Evolutionary conservation across 2,113 vertebrate genomes (phyloP), one percentile per base, ranked within the genome.

Genomic region (Micronisus gabar): DNA sequence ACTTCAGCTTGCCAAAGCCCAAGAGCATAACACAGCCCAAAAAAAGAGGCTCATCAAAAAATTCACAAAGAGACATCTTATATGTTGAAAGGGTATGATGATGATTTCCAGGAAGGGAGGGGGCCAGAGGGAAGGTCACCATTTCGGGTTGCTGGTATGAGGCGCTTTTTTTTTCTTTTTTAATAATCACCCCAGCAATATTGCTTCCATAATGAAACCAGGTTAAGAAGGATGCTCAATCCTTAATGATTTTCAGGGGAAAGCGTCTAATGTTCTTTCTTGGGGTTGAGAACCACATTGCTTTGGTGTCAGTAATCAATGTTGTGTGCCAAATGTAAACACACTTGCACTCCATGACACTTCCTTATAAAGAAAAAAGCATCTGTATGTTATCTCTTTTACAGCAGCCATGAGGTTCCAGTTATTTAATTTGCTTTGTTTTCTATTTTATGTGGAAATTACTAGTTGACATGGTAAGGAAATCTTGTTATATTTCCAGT

Each of bases 371-470:
- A 62, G 15, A 75, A 83, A 41, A 53, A 74, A 58, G 4, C 13
- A 43, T 32, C 2, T 55, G 5, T 7, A 2, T 53, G 36, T 29
- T 78, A 19, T 15, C 20, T 61, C 20, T 62, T 70, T 56, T 41
- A 78, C 7, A 10, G 16, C 22, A 59, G 36, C 20, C 26, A 40
- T 41, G 15, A 41, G 50, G 20, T 80, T 61, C 38, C 23, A 43
- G 5, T 80, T 53, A 40, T n/a, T 73, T 73, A 50, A 56, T 76
- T 29, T 81, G 32, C 16, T 87, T 94, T 91, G 50, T 43, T 89
- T 94, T 88, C 22, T 95, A 99, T 98, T 98, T 98, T 29, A 95
- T 99, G 30, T 98, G 98, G 98, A 99, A 99, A 97, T 97, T 99
- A 74, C 97, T 99, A 7, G 98, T 98, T 6, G 88, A 99, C 88